Base-by-base conservation (phyloP, 92 coral and sea anemone species). In the Pocillopora meandrina region DNA sequence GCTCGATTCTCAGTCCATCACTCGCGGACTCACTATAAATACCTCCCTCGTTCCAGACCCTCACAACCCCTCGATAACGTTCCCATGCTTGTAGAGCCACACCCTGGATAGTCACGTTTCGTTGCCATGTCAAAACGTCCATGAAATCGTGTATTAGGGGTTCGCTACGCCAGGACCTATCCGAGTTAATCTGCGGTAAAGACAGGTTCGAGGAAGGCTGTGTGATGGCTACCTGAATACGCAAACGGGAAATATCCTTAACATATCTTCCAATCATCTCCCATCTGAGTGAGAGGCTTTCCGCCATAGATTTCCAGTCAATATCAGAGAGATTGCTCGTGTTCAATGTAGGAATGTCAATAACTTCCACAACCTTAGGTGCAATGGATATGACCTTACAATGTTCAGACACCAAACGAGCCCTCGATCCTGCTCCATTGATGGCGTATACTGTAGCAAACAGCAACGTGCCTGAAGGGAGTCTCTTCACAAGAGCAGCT, bases 101-200 rank as follows among this genome's bases (percentile, higher is more conserved):
- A 17, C 93, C 89, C 34, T 90, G 90, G 64, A 96, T 84, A 17
- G 92, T 91, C 34, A 91, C 88, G 47, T 90, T 89, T 12, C 77
- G 79, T 82, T 88, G 90, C 84, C 87, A 80, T 36, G 95, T 90
- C 47, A 89, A 86, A 20, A 92, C 94, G 55, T 90, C 86, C 87
- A 92, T 92, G 77, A 96, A 91, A 21, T 83, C 88, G 56, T 89
- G 95, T 15, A 82, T 91, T 17, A 96, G 61, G 34, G 94, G 97
- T 61, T 96, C 99, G 57, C 99, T 94, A 10, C 85, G 89, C 99
- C 99, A 96, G 12, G 92, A 87, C 61, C 79, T 81, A 17, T 78
- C 61, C 18, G 74, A 55, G 60, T 76, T 80, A n/a, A 90, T 72
- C 20, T 83, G 64, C 0, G 95, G 97, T 2, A 87, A 76, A n/a